Evolutionary conservation across 1,140 invertebrate genomes (phyloP), one percentile per base, ranked within the genome.

Genomic region (Pseudomyrmex pallidus): DNA sequence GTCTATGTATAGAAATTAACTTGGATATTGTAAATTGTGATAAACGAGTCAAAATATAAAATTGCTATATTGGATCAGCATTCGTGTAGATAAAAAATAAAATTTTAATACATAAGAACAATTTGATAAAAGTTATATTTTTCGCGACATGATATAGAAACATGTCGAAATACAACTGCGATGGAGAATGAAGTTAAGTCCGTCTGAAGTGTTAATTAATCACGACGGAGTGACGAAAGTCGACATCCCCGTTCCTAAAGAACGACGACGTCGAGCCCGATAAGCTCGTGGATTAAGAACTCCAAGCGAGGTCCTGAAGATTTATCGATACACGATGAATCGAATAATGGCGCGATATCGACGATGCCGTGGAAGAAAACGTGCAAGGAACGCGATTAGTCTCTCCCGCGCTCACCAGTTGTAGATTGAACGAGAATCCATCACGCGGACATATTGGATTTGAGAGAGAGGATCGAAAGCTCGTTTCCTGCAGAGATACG

Each of bases 281-380:
- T 77, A 67, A 78, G 66, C 54, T 22, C 4, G 12, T 48, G 74
- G 64, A 84, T 63, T 62, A 67, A 84, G 83, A 84, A 66, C 83
- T 62, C 52, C 48, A 10, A 8, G 13, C n/a, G 20, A 57, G 48
- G 25, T n/a, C 57, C 22, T 7, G 35, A 72, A 83, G 66, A 83
- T 86, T 73, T 72, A 83, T 86, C 86, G 85, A 83, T 72, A 76
- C 66, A 63, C 78, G 64, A 87, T 86, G 78, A 86, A 86, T 48
- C 64, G 59, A 59, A 64, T 57, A 61, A 56, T 61, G 56, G 54
- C 64, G 50, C 72, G 84, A 87, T 35, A 35, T 87, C 68, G 82
- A 72, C 64, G 35, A 35, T 35, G 35, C 35, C 35, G 5, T 35
- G 35, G 5, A 35, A 35, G 35, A 35, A 35, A 35, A 35, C 35